A percentile compares a stretch with the other conserved stretches of the same genome.
These are phyloP conservation scores for Podarcis raffonei DNA, from an alignment of 2,113 vertebrate genomes.

Conservation along the genomic window DNA sequence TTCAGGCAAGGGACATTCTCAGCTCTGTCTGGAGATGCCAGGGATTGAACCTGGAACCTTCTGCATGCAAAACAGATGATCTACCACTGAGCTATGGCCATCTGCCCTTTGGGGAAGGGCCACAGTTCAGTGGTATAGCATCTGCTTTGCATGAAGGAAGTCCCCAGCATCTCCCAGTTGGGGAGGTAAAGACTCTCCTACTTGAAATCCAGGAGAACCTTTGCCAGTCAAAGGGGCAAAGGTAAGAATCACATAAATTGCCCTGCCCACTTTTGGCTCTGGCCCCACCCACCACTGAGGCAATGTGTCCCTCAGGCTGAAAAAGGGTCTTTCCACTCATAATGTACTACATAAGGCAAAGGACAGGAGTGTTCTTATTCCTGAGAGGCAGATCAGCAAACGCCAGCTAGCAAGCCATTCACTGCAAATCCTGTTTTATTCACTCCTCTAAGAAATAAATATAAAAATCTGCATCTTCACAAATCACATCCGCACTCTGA, in stretches of 20 bases:
- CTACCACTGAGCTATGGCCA: too few relatives aligned
- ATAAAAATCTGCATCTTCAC: not conserved
- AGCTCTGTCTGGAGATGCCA: too few relatives aligned
- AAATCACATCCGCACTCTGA: not conserved
- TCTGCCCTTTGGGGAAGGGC: not conserved
- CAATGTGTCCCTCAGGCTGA: too few relatives aligned
- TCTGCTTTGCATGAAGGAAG: not conserved
- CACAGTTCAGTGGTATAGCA: not conserved
- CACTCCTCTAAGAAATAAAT: not conserved
- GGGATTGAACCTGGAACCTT: too few relatives aligned
- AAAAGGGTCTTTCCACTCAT: too few relatives aligned
- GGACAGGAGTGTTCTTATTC: not conserved
- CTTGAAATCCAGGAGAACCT: too few relatives aligned
- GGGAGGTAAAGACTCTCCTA: not conserved
- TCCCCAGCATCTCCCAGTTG: not conserved
- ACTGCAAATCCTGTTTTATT: slow-evolving; percentile 1
- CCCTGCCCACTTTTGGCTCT: too few relatives aligned
- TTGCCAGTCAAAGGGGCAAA: too few relatives aligned
- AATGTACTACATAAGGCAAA: not conserved
- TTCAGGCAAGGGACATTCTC: too few relatives aligned
- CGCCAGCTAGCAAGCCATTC: not conserved
- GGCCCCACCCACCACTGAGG: too few relatives aligned
- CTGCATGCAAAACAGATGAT: too few relatives aligned
- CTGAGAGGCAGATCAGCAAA: not conserved
- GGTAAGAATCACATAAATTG: too few relatives aligned